A percentile compares a stretch with the other conserved stretches of the same genome.
Conservation (phyloP, 2,888 invertebrate species). For the Melinaea menophilus region DNA sequence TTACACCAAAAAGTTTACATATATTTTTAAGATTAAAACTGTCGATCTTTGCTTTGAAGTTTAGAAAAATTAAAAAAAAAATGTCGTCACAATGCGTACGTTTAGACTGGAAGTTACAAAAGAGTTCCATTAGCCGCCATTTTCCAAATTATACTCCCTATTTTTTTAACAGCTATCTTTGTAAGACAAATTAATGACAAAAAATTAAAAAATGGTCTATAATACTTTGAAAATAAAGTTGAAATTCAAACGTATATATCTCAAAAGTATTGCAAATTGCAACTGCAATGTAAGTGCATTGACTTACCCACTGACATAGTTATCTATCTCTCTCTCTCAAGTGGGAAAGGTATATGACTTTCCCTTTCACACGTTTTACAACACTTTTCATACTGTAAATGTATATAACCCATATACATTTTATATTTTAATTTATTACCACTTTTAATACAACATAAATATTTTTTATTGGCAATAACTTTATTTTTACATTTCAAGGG, state of each 20-base stretch:
- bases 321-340: conserved; percentile 47
- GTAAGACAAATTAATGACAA: background rate
- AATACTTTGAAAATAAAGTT: background rate
- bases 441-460: too few species aligned
- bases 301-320: conserved; percentile 71
- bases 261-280: conserved; percentile 23
- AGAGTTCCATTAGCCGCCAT: too few species aligned
- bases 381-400: conserved; percentile 63
- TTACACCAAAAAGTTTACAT: conserved; percentile 18
- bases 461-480: too few species aligned
- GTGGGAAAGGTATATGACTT: conserved; percentile 27
- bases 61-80: too few species aligned
- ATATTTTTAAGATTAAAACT: conserved; percentile 6
- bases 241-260: conserved; percentile 1
- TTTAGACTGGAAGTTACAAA: too few species aligned
- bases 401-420: too few species aligned
- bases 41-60: too few species aligned
- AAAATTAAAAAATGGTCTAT: background rate
- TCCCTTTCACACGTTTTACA: conserved; percentile 49
- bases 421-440: too few species aligned
- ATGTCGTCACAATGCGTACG: too few species aligned
- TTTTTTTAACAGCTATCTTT: background rate
- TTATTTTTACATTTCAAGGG: too few species aligned
- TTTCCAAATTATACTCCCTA: too few species aligned
- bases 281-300: conserved; percentile 49